phyloP scores from a whole-genome alignment of 2,113 vertebrate genomes.

The Podocnemis expansa region DNA sequence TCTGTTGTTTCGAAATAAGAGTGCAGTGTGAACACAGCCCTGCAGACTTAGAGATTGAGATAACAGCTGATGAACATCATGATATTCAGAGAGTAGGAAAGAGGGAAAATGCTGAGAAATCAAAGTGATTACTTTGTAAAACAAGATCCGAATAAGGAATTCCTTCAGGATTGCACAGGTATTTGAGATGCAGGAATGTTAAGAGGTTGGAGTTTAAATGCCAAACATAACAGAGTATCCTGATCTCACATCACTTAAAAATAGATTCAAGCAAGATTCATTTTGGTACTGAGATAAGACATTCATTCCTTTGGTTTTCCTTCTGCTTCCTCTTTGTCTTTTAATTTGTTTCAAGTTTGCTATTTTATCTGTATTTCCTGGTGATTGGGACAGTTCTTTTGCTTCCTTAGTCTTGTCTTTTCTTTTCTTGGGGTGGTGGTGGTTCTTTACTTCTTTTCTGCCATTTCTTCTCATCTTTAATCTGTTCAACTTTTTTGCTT shows the following conservation, averaged over 20 bases:
- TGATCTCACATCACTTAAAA: conserved; percentile 9
- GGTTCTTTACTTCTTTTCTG: not conserved
- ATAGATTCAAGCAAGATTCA: not conserved
- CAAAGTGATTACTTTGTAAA: conserved; percentile 41
- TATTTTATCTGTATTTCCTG: not conserved
- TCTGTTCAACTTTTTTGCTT: not conserved
- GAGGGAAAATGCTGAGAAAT: conserved; percentile 26
- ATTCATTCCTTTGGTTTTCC: not conserved
- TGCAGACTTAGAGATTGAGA: conserved; percentile 32
- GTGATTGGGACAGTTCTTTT: not conserved
- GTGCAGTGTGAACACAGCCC: no score
- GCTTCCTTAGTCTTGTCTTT: not conserved
- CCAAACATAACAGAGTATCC: conserved; percentile 51
- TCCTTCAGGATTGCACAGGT: not conserved
- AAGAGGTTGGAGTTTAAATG: not conserved
- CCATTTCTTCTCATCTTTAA: not conserved
- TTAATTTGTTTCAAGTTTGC: not conserved
- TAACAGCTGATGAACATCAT: conserved; percentile 42
- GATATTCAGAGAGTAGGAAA: conserved; percentile 44
- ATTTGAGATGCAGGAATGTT: not conserved
- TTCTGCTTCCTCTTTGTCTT: not conserved
- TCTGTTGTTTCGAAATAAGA: no score
- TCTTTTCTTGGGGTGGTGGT: not conserved
- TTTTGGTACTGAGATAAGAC: not conserved
- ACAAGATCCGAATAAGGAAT: conserved; percentile 20